Evolutionary conservation across 2,888 invertebrate species (phyloP), one percentile per base, ranked within the genome.

Genomic region (Amphipoea lucens): DNA sequence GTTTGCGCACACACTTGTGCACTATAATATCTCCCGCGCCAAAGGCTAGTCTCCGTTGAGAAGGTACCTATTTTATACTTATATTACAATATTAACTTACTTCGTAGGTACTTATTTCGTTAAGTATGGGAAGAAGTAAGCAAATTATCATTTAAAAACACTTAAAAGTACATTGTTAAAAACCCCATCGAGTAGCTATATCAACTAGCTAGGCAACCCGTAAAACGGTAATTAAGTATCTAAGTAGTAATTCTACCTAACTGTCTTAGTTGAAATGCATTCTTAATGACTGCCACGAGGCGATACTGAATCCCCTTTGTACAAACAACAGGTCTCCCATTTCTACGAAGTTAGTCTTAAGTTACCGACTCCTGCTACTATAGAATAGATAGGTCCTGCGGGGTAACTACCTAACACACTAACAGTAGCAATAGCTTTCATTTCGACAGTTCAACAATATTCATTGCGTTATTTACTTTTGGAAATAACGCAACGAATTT

Each of bases 231-330:
- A 20, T 45, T 48, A 29, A 29, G 69, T 51, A 23, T 11, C 11
- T 14, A 57, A 11, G 36, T 45, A 45, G 17, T 45, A 42, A 73
- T 60, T 66, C 23, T 75, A 48, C 6, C 2, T 54, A 29, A 5
- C 36, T 48, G 14, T 1, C n/a, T 45, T n/a, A 54, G 45, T 62
- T 75, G 48, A 68, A 68, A 75, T 40, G 76, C 45, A 57, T 68
- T 3, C 29, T 63, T 68, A 75, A 80, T 75, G 20, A 68, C 45
- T 20, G 29, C n/a, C 48, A 14, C 57, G 29, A 75, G 42, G 54
- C 40, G 23, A 17, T 40, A 62, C 9, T 54, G 45, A 74, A 54
- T 66, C n/a, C 6, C 23, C 23, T 66, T 67, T 42, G 4, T 12
- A 67, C 48, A 62, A 60, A 79, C 23, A 40, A 45, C 2, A 68